Conservation (phyloP, 2,797 vertebrate genomes). For the Mus minutoides region DNA sequence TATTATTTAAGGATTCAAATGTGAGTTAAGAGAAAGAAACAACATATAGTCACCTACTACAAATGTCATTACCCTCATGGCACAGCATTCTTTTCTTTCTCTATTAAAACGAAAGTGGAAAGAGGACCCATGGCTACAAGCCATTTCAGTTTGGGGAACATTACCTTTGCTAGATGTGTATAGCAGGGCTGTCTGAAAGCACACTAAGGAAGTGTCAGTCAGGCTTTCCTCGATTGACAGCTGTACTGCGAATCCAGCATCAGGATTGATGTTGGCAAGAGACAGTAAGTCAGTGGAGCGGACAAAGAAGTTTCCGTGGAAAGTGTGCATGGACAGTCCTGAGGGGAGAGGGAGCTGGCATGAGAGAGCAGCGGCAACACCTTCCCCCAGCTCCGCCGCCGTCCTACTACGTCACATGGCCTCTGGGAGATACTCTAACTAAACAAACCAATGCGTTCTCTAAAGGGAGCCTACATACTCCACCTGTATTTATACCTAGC, state of each 20-base stretch:
- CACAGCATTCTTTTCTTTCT: not conserved
- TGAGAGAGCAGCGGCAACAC: not conserved
- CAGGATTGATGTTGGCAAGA: constrained; percentile 97
- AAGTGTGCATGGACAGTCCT: constrained; percentile 99
- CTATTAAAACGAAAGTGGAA: not conserved
- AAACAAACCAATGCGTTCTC: not conserved
- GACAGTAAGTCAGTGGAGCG: constrained; percentile 98
- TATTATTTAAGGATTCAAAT: constrained; percentile 31
- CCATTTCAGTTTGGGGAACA: not conserved
- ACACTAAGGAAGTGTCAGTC: constrained; percentile 95
- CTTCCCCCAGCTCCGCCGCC: too few relatives aligned
- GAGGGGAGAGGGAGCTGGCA: constrained; percentile 60
- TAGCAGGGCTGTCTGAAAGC: constrained; percentile 97
- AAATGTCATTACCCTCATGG: not conserved
- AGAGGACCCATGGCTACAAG: not conserved
- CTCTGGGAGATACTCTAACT: not conserved
- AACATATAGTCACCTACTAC: not conserved
- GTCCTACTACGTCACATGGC: not conserved
- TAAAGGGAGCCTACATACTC: not conserved
- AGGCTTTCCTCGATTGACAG: constrained; percentile 97
- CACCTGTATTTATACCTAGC: not conserved
- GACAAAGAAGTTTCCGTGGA: constrained; percentile 99
- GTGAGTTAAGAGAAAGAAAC: not conserved
- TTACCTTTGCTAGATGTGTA: constrained; percentile 99
- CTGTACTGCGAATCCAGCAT: constrained; percentile 97